Base-by-base conservation (phyloP, 2,797 vertebrate species). In the Chelon auratus region DNA sequence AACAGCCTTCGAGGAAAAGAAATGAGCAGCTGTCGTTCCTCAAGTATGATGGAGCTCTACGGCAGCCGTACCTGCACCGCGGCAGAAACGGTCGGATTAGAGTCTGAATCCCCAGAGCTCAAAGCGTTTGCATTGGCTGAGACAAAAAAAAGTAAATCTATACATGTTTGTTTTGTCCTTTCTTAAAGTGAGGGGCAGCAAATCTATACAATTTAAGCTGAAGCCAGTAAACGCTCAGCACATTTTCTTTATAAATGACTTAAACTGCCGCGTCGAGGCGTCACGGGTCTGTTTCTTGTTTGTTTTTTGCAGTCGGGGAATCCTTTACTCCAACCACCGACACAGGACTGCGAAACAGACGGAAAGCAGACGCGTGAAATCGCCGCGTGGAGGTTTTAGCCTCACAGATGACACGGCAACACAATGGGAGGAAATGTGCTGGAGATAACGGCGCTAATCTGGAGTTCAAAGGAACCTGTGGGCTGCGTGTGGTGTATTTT, bases 391-490 rank as follows among this genome's bases (percentile, higher is more conserved):
- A n/a, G n/a, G 9, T 40, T 47, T 62, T 12, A 17, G 3, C 7
- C 42, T 14, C 18, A 11, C 0, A 43, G 3, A 59, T 14, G 42
- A 73, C 9, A 4, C 0, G 9, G n/a, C 4, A 15, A n/a, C 15
- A 83, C 66, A 79, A 81, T 18, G 12, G 61, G 18, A 77, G 85
- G 80, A 80, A 81, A 60, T 56, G 45, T 54, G 62, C 48, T 12
- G 5, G 53, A 57, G 77, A 72, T 39, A 54, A 26, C 12, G 12
- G 14, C 7, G 30, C 30, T 33, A 33, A 33, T 33, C 30, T 33
- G 30, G 15, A 68, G 18, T 64, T n/a, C 42, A 51, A 45, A 13
- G 43, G 43, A 45, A n/a, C 6, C 15, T 2, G 43, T 45, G 43
- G 43, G 43, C 17, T 6, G 17, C 15, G 17, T 18, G 39, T 14